Evolutionary conservation across 2,113 vertebrate species (phyloP), one percentile per base, ranked within the genome.

Genomic region (Tragelaphus imberbis): DNA sequence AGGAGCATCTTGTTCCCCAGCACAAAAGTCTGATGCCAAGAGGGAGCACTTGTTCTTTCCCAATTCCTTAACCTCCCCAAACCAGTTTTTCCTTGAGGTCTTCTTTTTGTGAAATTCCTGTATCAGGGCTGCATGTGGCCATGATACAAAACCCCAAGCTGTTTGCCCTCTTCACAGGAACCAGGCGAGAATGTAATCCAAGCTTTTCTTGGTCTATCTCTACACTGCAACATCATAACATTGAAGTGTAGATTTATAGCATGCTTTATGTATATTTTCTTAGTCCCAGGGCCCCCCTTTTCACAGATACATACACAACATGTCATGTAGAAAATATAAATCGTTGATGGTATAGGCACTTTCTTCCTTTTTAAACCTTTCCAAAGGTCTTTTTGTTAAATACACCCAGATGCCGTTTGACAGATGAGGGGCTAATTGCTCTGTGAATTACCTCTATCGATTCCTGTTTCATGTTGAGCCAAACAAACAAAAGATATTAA

Each of bases 401-500:
- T 99, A 99, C 98, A 99, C 99, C 98, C 98, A 99, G 99, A 99
- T 99, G 99, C 98, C 98, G 96, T 98, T 99, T 99, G 99, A 99
- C 99, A 99, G 99, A 99, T 99, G 99, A 99, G 99, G 98, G 99
- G 99, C 99, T 99, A 99, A 99, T 99, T 99, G 99, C 98, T 98
- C 98, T 98, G 98, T 99, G 99, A 99, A 99, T 99, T 99, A 99
- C 99, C 99, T 99, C 99, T 99, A 99, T 99, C 99, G 99, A 99
- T 99, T 99, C 99, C 99, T 99, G 99, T 99, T 99, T 99, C 99
- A 99, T 99, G 99, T 99, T 98, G 99, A 99, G 98, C 99, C 99
- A 99, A 99, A 99, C 99, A 99, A 99, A 99, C 99, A 99, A 99
- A 99, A 99, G 99, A 99, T 99, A 99, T 99, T 99, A 99, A 99